phyloP scores from a whole-genome alignment of 2,113 vertebrate species.

The Ptyas mucosa region DNA sequence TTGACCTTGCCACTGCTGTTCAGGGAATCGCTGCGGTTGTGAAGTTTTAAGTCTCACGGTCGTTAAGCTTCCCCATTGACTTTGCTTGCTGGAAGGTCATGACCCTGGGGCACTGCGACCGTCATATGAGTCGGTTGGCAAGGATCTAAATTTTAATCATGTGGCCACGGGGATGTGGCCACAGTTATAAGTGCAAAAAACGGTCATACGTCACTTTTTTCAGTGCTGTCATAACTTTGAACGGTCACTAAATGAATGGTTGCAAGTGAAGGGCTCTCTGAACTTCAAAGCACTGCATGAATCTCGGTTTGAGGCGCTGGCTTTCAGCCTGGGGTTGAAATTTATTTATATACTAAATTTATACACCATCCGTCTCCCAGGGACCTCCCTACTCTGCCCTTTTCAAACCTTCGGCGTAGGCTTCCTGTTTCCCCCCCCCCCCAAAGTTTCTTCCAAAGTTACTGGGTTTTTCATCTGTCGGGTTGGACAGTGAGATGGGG shows the following conservation, averaged over 20 bases:
- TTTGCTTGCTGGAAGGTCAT: not conserved
- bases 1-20: not conserved
- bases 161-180: too few relatives aligned
- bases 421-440: not conserved
- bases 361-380: fast-evolving
- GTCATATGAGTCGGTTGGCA: too few relatives aligned
- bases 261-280: not conserved
- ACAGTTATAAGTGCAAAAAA: not conserved
- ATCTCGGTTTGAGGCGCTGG: not conserved
- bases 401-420: not conserved
- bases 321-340: not conserved
- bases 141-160: too few relatives aligned
- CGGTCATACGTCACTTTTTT: too few relatives aligned
- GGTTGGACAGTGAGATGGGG: not conserved
- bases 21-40: not conserved
- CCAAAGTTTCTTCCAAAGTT: not conserved
- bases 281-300: not conserved
- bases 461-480: not conserved
- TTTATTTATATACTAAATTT: not conserved
- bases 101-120: too few relatives aligned
- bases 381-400: not conserved
- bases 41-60: not conserved
- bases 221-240: not conserved
- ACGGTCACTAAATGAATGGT: not conserved
- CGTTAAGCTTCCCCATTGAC: not conserved